Evolutionary conservation across 2,797 vertebrate genomes (phyloP), one percentile per base, ranked within the genome.

Genomic region (Champsocephalus esox): DNA sequence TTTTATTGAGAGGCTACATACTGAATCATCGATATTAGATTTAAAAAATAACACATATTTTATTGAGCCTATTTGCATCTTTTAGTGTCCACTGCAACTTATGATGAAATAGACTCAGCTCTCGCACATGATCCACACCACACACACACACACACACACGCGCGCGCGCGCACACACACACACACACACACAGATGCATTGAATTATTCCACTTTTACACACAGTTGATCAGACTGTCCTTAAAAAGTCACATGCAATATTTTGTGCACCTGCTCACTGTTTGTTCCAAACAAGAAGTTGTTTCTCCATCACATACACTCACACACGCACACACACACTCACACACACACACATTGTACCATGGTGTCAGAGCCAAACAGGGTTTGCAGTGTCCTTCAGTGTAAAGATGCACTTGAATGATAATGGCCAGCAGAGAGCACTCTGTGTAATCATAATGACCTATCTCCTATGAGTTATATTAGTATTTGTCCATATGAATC

Each of bases 351-450:
- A 21, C 21, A 87, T 86, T 70, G 69, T 69, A 67, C 77, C 83
- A 83, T 57, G 54, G 69, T 72, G 75, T 72, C 79, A 64, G 58
- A 84, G 70, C 71, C 85, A 86, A 88, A 85, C 81, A 77, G 72
- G 70, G 68, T 88, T 79, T 82, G 77, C 88, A 57, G 79, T 89
- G 91, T 89, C 92, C 91, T 93, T 91, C 90, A 83, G 77, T 86
- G 79, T 80, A 82, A 86, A 87, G 89, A 91, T 92, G 87, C 88
- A 87, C 89, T 91, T 91, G 88, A 90, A 91, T 83, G 91, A 91
- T 93, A 93, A 92, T 93, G 87, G 82, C 88, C 89, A 80, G 82
- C 21, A 70, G 89, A 80, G 89, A 91, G 91, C 91, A 87, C 89
- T 89, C 84, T 86, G 81, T 74, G 82, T 88, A 87, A 91, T 91